Evolutionary conservation across 2,113 vertebrate species (phyloP).

Genomic region (Cathartes aura): DNA sequence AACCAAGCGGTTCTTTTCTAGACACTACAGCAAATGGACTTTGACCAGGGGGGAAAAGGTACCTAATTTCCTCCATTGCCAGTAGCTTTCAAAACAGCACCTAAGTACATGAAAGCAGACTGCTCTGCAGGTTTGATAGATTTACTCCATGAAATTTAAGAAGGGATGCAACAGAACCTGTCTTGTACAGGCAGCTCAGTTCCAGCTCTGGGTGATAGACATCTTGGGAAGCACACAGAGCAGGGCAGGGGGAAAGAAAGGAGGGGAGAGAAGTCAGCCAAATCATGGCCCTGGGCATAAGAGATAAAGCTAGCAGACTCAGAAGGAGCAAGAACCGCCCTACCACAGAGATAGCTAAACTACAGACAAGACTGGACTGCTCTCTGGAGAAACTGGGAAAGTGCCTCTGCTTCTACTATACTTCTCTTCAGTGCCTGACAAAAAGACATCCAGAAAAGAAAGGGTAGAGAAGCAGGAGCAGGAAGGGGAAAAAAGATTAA

Average conservation of each 20-base stretch:
- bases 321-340: neutral
- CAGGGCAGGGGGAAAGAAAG: neutral
- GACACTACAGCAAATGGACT: neutral
- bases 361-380: neutral
- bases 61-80: neutral
- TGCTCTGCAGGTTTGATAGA: neutral
- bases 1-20: neutral
- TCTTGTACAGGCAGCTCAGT: neutral
- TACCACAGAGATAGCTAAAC: neutral
- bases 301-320: neutral
- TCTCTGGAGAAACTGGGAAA: neutral
- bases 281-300: neutral
- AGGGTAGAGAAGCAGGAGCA: neutral
- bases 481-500: neutral
- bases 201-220: neutral
- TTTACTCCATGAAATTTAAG: neutral
- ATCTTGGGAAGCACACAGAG: neutral
- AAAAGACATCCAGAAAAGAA: neutral
- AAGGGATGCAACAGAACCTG: neutral
- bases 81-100: neutral
- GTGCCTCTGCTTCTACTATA: neutral
- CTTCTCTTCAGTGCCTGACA: neutral
- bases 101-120: neutral
- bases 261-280: neutral
- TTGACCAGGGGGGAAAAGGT: neutral